Evolutionary conservation across 2,888 invertebrate species (phyloP), one percentile per base, ranked within the genome.

Genomic region (Eupeodes luniger): DNA sequence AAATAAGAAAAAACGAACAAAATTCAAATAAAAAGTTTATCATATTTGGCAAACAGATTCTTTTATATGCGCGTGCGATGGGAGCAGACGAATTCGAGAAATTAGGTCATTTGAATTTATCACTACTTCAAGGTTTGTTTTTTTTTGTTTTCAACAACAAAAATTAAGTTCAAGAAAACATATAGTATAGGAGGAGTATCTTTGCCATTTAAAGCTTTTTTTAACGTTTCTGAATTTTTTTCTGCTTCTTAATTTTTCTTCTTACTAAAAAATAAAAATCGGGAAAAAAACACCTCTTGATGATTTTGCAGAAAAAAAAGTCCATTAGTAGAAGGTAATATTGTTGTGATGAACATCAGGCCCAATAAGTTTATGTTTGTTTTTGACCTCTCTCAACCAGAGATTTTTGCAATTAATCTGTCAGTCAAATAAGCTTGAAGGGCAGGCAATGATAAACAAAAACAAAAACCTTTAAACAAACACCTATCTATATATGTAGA

Each of bases 101-200:
- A 81, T 85, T 88, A 55, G 88, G 88, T 88, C 88, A 88, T 85
- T 85, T 81, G 62, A 84, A 85, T 88, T 88, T 84, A 88, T 84
- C 80, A 81, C 84, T 76, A 34, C 27, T 55, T 72, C 66, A 87
- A 59, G 75, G 62, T 70, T 67, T 49, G 5, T 36, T 53, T 53
- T n/a, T 53, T 53, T 36, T 53, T 53, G 4, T 53, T 53, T 10
- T 5, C 0, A n/a, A 47, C 19, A 64, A 64, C 19, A 66, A 49
- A 14, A 66, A 14, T 27, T 27, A 55, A 40, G 9, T 7, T 40
- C 9, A 55, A 55, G 9, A 10, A 7, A 44, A 47, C 16, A 64
- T 19, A 12, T 9, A n/a, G 53, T 69, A 27, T 27, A 49, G 53
- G 66, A 67, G 75, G 80, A 49, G 74, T 84, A 67, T 64, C 40